Conservation (phyloP, 2,888 invertebrate genomes). For the Pteria penguin region DNA sequence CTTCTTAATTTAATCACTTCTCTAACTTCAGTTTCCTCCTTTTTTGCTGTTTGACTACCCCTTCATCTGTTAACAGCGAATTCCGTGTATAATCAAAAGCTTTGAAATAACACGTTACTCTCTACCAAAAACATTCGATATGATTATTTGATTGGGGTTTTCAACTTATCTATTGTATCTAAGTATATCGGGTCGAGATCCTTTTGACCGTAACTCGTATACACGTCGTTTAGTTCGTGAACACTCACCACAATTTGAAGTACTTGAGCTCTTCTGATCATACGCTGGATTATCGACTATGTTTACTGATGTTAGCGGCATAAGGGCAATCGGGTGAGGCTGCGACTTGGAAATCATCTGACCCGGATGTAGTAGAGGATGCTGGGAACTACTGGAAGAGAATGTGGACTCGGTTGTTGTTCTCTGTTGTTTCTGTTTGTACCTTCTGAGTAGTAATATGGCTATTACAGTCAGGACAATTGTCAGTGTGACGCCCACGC, state of each 20-base stretch:
- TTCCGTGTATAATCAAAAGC: no score
- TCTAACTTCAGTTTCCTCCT: no score
- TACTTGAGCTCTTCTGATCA: conserved; percentile 20
- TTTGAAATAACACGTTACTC: no score
- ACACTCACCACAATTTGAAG: conserved; percentile 30
- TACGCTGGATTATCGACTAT: conserved; percentile 68
- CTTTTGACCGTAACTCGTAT: no score
- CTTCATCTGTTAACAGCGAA: no score
- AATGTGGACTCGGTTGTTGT: conserved; percentile 22
- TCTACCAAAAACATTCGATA: no score
- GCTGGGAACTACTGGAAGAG: conserved; percentile 37
- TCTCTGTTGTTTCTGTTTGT: conserved; percentile 35
- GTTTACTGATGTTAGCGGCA: conserved; percentile 58
- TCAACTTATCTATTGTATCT: no score
- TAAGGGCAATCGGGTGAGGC: conserved; percentile 41
- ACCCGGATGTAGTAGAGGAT: conserved; percentile 28
- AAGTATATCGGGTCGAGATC: no score
- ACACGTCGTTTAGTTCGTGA: no score
- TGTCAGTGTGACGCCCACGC: conserved; percentile 29
- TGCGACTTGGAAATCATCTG: conserved; percentile 21
- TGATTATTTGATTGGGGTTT: no score
- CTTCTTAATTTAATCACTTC: no score
- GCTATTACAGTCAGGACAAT: conserved; percentile 30
- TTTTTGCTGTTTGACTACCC: no score
- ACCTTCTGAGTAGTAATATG: conserved; percentile 29